These are phyloP conservation scores for Coptodon rendalli DNA, from an alignment of 2,113 vertebrate species.

Conservation along the genomic window DNA sequence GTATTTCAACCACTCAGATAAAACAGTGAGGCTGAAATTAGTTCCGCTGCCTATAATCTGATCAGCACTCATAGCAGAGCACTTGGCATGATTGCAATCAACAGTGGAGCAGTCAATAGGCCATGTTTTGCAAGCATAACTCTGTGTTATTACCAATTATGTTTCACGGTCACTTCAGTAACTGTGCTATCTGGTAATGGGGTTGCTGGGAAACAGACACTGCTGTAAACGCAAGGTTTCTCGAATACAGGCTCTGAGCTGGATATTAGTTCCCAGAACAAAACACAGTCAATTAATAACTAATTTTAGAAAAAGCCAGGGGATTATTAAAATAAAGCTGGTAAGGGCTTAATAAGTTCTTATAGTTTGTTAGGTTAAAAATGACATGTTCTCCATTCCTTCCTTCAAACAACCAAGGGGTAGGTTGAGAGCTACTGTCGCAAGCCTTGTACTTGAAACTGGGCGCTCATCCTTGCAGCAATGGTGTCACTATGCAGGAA, in stretches of 20 bases:
- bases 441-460: neutral
- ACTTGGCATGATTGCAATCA: conserved; percentile 36
- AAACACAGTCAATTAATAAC: conserved; percentile 5
- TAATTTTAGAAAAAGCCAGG: neutral
- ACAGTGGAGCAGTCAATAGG: conserved; percentile 19
- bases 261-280: conserved; percentile 4
- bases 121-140: conserved; percentile 28
- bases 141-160: conserved; percentile 34
- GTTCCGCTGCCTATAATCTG: neutral
- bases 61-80: conserved; percentile 2
- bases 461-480: neutral
- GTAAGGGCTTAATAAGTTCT: neutral
- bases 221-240: conserved; percentile 38
- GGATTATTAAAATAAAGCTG: neutral
- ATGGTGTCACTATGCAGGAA: neutral
- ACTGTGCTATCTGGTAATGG: conserved; percentile 24
- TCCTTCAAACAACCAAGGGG: neutral
- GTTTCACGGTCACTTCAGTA: neutral
- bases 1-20: neutral
- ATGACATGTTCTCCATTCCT: neutral
- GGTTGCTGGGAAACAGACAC: conserved; percentile 64
- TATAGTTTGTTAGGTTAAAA: neutral
- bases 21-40: neutral
- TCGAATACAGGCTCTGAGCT: neutral
- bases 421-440: neutral